Evolutionary conservation across 1,140 invertebrate genomes (phyloP).

Genomic region (Lepidurus packardi): DNA sequence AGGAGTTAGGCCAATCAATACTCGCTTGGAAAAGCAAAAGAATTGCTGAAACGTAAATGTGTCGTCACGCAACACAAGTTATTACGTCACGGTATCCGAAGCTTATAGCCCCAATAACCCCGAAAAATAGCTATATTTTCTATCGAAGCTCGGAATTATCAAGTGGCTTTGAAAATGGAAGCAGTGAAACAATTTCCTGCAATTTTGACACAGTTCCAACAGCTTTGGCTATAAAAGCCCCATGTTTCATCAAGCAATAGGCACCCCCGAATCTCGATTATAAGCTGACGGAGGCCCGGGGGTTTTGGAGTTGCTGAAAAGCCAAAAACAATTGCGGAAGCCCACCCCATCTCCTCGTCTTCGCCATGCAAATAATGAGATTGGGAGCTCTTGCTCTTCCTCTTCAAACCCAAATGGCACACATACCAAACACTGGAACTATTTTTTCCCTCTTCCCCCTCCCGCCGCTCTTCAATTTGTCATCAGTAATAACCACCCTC

Average conservation of each 20-base stretch:
- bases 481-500: constrained; percentile 10
- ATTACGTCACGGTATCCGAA: background rate
- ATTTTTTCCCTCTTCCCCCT: background rate
- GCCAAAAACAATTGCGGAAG: constrained; percentile 8
- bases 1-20: background rate
- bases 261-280: background rate
- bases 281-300: background rate
- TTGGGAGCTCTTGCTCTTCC: background rate
- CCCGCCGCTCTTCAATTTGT: background rate
- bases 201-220: background rate
- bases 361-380: constrained; percentile 9
- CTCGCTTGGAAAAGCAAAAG: background rate
- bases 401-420: background rate
- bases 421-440: background rate
- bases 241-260: background rate
- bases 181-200: background rate
- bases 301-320: background rate
- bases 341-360: background rate
- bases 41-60: background rate
- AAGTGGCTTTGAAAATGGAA: background rate
- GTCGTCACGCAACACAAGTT: background rate
- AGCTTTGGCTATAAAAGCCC: background rate
- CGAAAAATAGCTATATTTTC: background rate
- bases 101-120: background rate
- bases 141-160: background rate